Percentiles rank a stretch among this genome's conserved stretches.
These are phyloP conservation scores for Cantharis lateralis DNA, from an alignment of 2,888 invertebrate species.

Conservation along the genomic window DNA sequence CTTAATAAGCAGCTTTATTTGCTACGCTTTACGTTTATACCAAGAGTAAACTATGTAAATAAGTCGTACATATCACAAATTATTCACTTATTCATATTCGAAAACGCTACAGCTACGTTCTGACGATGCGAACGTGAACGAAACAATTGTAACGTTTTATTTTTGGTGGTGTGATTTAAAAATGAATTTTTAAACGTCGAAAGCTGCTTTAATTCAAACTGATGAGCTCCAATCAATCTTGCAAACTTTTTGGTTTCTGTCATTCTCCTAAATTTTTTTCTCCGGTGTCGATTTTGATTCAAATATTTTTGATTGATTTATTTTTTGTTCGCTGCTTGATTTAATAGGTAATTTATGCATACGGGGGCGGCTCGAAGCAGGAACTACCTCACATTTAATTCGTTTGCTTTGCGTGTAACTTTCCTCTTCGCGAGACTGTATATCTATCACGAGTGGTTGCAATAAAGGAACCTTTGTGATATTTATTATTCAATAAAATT, in stretches of 20 bases:
- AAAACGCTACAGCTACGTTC: background rate
- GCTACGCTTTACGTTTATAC: background rate
- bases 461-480: background rate
- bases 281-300: background rate
- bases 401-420: background rate
- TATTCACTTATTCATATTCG: background rate
- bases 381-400: background rate
- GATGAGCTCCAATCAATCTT: background rate
- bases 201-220: background rate
- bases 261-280: background rate
- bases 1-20: slow-evolving; percentile 16
- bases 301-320: background rate
- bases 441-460: background rate
- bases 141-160: background rate
- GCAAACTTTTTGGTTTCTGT: background rate
- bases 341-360: background rate
- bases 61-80: background rate
- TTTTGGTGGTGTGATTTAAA: background rate
- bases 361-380: background rate
- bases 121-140: background rate
- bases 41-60: background rate
- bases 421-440: background rate
- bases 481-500: background rate
- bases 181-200: background rate
- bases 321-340: background rate